phyloP scores from a whole-genome alignment of 2,113 vertebrate genomes.

The Pyxicephalus adspersus region DNA sequence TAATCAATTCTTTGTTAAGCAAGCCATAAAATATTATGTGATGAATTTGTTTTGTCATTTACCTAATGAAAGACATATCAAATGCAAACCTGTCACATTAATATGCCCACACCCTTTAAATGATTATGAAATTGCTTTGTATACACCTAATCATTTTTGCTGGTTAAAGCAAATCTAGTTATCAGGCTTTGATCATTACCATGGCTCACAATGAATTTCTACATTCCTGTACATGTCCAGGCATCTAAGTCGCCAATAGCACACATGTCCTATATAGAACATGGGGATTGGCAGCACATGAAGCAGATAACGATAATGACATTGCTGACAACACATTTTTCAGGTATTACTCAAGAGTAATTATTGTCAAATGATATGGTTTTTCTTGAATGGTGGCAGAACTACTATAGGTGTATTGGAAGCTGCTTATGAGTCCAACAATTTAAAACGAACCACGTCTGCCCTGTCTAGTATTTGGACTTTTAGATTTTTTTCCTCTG shows the following conservation, averaged over 20 bases:
- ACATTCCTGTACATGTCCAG: background rate
- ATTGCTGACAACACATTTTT: too few relatives aligned
- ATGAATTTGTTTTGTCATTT: background rate
- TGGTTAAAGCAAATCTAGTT: slow-evolving; percentile 16
- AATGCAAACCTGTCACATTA: slow-evolving; percentile 37
- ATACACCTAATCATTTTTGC: slow-evolving; percentile 35
- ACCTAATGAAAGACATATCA: slow-evolving; percentile 22
- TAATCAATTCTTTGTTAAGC: background rate
- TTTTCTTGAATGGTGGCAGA: too few relatives aligned
- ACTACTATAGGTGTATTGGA: too few relatives aligned
- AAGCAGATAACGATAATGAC: too few relatives aligned
- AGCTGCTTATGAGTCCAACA: too few relatives aligned
- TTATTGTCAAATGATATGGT: too few relatives aligned
- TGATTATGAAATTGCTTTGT: slow-evolving; percentile 1
- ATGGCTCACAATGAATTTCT: background rate
- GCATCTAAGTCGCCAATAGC: background rate
- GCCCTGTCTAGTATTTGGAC: too few relatives aligned
- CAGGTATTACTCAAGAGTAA: too few relatives aligned
- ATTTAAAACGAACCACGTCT: too few relatives aligned
- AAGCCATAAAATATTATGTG: background rate
- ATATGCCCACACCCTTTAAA: slow-evolving; percentile 30
- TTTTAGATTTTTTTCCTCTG: too few relatives aligned
- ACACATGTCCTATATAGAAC: background rate
- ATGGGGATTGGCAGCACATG: too few relatives aligned
- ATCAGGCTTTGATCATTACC: background rate